phyloP scores from a whole-genome alignment of 1,140 invertebrate genomes.

The Theocolax elegans region DNA sequence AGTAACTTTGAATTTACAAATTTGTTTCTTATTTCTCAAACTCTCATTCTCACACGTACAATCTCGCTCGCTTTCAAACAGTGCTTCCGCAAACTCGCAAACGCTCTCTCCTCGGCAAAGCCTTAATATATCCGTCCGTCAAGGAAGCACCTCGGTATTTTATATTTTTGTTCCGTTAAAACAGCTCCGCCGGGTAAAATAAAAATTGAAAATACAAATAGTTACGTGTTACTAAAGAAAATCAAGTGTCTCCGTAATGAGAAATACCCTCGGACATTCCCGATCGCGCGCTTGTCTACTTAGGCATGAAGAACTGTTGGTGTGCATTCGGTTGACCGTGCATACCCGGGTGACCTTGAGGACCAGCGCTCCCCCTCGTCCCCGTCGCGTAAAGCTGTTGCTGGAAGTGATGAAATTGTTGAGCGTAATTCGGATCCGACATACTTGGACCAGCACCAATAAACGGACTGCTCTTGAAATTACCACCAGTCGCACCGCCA shows the following conservation, averaged over 20 bases:
- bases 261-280: conserved; percentile 30
- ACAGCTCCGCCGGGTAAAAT: conserved; percentile 21
- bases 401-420: conserved; percentile 95
- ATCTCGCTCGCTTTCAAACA: neutral
- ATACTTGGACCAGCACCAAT: conserved; percentile 85
- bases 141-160: conserved; percentile 32
- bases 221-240: conserved; percentile 15
- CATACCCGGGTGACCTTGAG: conserved; percentile 58
- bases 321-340: conserved; percentile 64
- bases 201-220: conserved; percentile 28
- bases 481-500: conserved; percentile 69
- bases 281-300: conserved; percentile 52
- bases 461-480: conserved; percentile 84
- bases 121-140: conserved; percentile 12
- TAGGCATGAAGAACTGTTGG: conserved; percentile 70
- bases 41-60: neutral
- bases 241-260: conserved; percentile 9
- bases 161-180: too few species aligned
- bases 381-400: conserved; percentile 93
- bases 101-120: conserved; percentile 11
- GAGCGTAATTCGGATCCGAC: conserved; percentile 90
- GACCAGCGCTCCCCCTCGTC: conserved; percentile 73
- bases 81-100: conserved; percentile 1
- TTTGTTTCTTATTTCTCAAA: neutral
- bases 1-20: conserved; percentile 42